These are phyloP conservation scores for Crotalus horridus DNA, from an alignment of 2,113 vertebrate species.

Conservation along the genomic window DNA sequence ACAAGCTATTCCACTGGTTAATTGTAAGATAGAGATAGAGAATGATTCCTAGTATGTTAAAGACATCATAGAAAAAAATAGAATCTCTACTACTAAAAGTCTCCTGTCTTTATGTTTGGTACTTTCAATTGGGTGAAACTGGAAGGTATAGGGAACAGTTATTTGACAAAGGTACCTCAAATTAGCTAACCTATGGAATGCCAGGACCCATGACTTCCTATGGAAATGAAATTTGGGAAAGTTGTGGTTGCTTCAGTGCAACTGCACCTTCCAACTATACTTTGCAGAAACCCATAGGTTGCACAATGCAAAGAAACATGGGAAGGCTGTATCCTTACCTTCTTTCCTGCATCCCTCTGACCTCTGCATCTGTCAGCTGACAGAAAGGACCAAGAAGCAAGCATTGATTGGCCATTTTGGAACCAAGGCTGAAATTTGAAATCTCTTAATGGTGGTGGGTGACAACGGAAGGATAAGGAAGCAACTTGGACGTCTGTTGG, in stretches of 20 bases:
- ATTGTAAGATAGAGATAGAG: neutral
- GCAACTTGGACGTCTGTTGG: neutral
- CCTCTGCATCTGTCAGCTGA: neutral
- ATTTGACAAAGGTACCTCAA: neutral
- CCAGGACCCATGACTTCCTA: neutral
- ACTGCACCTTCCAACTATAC: neutral
- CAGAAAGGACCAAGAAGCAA: neutral
- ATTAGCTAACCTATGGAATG: neutral
- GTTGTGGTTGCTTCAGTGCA: neutral
- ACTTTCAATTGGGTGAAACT: neutral
- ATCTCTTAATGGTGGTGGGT: neutral
- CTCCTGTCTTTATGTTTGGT: neutral
- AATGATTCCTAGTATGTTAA: constrained; percentile 3
- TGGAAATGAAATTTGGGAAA: neutral
- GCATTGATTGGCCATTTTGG: neutral
- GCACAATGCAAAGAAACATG: neutral
- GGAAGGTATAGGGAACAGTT: neutral
- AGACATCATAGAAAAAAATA: neutral
- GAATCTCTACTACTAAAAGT: neutral
- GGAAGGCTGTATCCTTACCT: neutral
- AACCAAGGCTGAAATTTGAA: neutral
- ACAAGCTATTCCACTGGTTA: too few relatives aligned
- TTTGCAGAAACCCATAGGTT: neutral
- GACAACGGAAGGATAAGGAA: neutral
- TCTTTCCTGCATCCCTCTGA: neutral